phyloP scores from a whole-genome alignment of 2,113 vertebrate species.

The Entelurus aequoreus region DNA sequence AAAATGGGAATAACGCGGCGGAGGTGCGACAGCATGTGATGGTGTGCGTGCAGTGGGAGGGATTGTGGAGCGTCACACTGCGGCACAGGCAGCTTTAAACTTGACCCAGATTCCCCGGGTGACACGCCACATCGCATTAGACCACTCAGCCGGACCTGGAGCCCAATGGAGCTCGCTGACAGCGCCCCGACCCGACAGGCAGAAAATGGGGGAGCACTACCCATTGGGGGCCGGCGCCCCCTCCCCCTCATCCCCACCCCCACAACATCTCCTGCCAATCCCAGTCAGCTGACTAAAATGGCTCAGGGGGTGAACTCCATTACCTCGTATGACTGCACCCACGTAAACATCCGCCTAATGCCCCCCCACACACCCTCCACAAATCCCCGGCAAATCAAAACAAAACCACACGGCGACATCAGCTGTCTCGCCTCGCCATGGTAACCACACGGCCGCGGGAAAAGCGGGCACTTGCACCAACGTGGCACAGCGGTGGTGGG shows the following conservation, averaged over 20 bases:
- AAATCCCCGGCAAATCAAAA: constrained; percentile 26
- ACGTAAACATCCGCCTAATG: constrained; percentile 24
- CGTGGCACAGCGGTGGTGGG: not conserved
- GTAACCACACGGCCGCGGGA: not conserved
- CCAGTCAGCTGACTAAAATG: constrained; percentile 56
- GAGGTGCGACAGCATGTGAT: not conserved
- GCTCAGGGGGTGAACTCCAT: constrained; percentile 26
- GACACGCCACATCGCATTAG: constrained; percentile 82
- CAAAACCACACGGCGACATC: constrained; percentile 37
- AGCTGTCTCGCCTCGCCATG: not conserved
- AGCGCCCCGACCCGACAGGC: constrained; percentile 73
- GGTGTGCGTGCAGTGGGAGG: constrained; percentile 36
- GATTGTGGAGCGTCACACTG: constrained; percentile 47
- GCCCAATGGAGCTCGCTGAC: constrained; percentile 72
- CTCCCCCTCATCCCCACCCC: not conserved
- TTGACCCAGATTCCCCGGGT: constrained; percentile 82
- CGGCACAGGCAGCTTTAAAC: constrained; percentile 71
- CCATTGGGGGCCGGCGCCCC: constrained; percentile 64
- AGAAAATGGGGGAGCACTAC: constrained; percentile 75
- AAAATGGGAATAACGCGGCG: not conserved
- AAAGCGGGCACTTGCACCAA: no score
- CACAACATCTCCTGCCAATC: constrained; percentile 24
- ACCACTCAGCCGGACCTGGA: constrained; percentile 65
- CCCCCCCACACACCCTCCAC: constrained; percentile 40
- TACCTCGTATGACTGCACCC: not conserved